These are phyloP conservation scores for Patagioenas fasciata DNA, from an alignment of 2,113 vertebrate species.

Conservation along the genomic window DNA sequence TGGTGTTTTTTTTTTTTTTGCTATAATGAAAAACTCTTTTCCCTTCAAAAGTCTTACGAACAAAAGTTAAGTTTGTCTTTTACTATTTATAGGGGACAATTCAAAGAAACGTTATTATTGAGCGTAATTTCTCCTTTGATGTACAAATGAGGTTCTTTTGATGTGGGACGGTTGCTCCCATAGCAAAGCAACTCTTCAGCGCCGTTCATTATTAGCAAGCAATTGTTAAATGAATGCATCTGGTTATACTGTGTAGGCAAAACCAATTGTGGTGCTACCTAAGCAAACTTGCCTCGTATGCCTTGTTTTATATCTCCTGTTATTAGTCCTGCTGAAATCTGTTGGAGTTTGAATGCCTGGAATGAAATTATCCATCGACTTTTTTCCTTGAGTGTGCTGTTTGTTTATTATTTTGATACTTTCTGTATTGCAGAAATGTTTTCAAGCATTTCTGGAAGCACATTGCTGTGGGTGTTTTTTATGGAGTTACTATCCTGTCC, in stretches of 20 bases:
- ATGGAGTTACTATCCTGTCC: background rate
- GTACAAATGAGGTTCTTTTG: constrained; percentile 57
- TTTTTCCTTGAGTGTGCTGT: background rate
- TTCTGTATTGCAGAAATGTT: background rate
- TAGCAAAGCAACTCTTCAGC: constrained; percentile 9
- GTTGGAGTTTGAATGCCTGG: background rate
- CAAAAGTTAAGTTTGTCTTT: constrained; percentile 19
- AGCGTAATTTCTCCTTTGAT: constrained; percentile 49
- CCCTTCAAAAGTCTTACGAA: constrained; percentile 14
- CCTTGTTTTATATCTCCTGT: background rate
- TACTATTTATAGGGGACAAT: constrained; percentile 32
- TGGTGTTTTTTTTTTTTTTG: background rate
- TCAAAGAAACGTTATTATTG: constrained; percentile 13
- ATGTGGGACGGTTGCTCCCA: constrained; percentile 27
- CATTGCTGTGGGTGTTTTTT: background rate
- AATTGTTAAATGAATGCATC: constrained; percentile 11
- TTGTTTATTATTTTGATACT: background rate
- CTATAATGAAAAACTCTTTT: constrained; percentile 10
- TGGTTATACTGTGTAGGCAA: background rate
- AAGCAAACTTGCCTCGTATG: background rate
- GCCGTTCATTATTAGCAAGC: constrained; percentile 28
- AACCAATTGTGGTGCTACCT: background rate
- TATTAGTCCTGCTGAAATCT: background rate
- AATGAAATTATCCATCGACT: background rate
- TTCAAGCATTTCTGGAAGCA: background rate